Percentiles rank a stretch among this genome's conserved stretches.
phyloP scores from a whole-genome alignment of 2,113 vertebrate species.

The Chrysemys picta region DNA sequence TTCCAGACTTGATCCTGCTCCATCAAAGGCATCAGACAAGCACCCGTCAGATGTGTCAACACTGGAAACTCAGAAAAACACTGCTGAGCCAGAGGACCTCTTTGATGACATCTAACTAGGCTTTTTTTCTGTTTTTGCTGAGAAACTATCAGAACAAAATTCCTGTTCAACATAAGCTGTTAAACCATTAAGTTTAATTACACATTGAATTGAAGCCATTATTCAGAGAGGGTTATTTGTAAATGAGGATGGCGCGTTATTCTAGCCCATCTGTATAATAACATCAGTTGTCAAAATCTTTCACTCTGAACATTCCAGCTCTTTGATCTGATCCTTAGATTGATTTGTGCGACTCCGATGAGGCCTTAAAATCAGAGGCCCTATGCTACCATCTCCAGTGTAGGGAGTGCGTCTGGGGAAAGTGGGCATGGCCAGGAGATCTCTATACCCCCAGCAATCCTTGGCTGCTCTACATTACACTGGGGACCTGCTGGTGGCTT shows the following conservation, averaged over 20 bases:
- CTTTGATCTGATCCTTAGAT: background rate
- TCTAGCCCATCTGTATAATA: background rate
- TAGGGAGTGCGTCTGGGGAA: rapidly evolving
- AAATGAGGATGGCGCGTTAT: background rate
- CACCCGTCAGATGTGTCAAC: slow-evolving; percentile 67
- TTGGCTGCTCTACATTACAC: background rate
- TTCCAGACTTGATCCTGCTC: slow-evolving; percentile 74
- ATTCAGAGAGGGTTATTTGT: background rate
- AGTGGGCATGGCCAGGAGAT: background rate
- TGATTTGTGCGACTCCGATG: background rate
- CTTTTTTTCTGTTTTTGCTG: background rate
- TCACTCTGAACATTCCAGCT: background rate
- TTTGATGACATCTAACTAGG: slow-evolving; percentile 84
- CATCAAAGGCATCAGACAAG: slow-evolving; percentile 56
- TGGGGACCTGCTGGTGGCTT: background rate
- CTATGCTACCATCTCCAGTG: background rate
- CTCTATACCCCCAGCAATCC: background rate
- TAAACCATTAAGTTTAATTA: slow-evolving; percentile 22
- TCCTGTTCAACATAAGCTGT: background rate
- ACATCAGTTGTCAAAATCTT: background rate
- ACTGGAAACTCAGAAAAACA: slow-evolving; percentile 75
- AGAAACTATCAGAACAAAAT: background rate
- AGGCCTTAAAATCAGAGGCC: background rate
- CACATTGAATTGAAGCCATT: background rate
- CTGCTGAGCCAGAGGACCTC: slow-evolving; percentile 83